Base-by-base conservation (phyloP, 2,888 invertebrate genomes). In the Philereme vetulata region DNA sequence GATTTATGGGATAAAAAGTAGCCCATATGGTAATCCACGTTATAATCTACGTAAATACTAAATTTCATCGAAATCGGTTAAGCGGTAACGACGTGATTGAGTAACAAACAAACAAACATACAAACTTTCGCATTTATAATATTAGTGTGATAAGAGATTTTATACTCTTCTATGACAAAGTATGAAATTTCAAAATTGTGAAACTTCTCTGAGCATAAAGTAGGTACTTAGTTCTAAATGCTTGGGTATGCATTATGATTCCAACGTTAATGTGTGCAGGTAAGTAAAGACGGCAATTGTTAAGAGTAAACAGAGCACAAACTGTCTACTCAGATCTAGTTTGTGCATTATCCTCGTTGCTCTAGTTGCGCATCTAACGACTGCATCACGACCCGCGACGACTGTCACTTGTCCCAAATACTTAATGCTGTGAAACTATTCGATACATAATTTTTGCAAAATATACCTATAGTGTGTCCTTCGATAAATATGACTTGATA, bases 241-340 rank as follows among this genome's bases (percentile, higher is more conserved):
- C 11, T 43, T 11, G 11, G 7, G 6, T 43, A 43, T 43, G 45
- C 2, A 21, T 21, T 21, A 21, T 21, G 45, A 51, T 7, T 42
- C 44, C 42, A 52, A 9, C 40, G 44, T 53, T 44, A 21, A 56
- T 45, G 32, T 45, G 21, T 45, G 5, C 21, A 21, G 21, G 21
- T 46, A 32, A 53, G 21, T 35, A 65, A 67, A 59, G 71, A 61
- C 65, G 52, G 55, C 73, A 75, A 81, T 84, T 83, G 80, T 84
- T 61, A 64, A 70, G 62, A 77, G 76, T 82, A 87, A 89, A 84
- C 88, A 88, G 89, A 88, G 85, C 88, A 85, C 83, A 82, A 80
- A 81, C 72, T 74, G 76, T 81, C 74, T 77, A 77, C 70, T 67
- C 72, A 71, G 72, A 76, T 75, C 77, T 78, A 72, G 80, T 75